A percentile compares a stretch with the other conserved stretches of the same genome.
phyloP scores from a whole-genome alignment of 2,797 vertebrate genomes.

The Thunnus albacares region DNA sequence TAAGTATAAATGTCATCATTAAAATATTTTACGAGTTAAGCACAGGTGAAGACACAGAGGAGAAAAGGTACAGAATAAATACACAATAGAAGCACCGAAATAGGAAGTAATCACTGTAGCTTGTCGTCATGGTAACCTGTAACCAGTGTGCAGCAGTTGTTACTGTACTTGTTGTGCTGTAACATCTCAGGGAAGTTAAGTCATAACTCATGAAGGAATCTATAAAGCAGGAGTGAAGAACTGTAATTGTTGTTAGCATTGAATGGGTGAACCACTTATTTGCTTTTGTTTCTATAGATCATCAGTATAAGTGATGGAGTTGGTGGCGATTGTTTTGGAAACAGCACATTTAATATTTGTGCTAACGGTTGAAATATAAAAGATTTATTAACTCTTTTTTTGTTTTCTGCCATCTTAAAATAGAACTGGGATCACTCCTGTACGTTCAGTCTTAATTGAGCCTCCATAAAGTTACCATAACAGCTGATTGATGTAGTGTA shows the following conservation, averaged over 20 bases:
- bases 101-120: conserved; percentile 10
- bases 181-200: conserved; percentile 18
- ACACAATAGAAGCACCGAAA: background rate
- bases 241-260: too few relatives aligned
- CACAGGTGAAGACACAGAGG: background rate
- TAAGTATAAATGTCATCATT: background rate
- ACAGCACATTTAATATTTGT: too few relatives aligned
- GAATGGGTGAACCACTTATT: too few relatives aligned
- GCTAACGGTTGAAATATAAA: too few relatives aligned
- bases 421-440: background rate
- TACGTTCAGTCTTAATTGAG: background rate
- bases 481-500: background rate
- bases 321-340: too few relatives aligned
- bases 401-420: background rate
- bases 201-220: conserved; percentile 5
- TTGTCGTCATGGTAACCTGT: conserved; percentile 16
- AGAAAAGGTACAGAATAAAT: too few relatives aligned
- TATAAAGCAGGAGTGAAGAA: background rate
- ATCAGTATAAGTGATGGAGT: background rate
- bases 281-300: background rate
- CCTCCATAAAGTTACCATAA: background rate
- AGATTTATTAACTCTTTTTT: too few relatives aligned
- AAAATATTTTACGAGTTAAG: background rate
- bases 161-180: conserved; percentile 8
- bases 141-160: conserved; percentile 25